phyloP scores from a whole-genome alignment of 2,888 invertebrate species.

The Caenorhabditis panamensis region DNA sequence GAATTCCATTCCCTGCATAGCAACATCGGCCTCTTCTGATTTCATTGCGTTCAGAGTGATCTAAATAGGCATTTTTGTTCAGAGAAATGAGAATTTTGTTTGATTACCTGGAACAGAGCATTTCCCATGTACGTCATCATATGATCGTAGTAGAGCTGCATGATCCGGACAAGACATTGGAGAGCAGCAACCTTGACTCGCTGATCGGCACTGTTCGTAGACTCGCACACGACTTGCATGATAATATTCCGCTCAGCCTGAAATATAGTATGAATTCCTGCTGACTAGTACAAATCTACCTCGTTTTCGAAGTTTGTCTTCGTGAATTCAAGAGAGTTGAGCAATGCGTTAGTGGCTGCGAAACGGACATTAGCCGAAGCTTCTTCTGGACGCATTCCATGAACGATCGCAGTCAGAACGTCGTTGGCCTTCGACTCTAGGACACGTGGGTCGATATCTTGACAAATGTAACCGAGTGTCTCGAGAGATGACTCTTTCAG shows the following conservation, averaged over 20 bases:
- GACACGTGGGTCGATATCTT: slow-evolving; percentile 89
- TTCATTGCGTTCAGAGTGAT: slow-evolving; percentile 99
- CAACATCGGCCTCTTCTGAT: slow-evolving; percentile 93
- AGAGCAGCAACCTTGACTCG: slow-evolving; percentile 94
- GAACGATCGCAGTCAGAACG: slow-evolving; percentile 97
- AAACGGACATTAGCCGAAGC: slow-evolving; percentile 90
- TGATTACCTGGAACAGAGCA: slow-evolving; percentile 91
- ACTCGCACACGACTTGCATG: slow-evolving; percentile 99
- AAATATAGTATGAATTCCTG: slow-evolving; percentile 65
- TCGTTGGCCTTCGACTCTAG: slow-evolving; percentile 93
- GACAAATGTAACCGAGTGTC: slow-evolving; percentile 98
- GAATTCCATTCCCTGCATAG: slow-evolving; percentile 92
- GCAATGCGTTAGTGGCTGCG: slow-evolving; percentile 95
- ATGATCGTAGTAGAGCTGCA: slow-evolving; percentile 97
- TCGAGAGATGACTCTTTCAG: slow-evolving; percentile 97
- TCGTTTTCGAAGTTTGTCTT: slow-evolving; percentile 98
- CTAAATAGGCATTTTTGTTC: slow-evolving; percentile 82
- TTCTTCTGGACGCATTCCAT: slow-evolving; percentile 96
- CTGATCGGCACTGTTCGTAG: slow-evolving; percentile 93
- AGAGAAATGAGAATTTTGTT: too few species aligned
- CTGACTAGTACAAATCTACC: too few species aligned
- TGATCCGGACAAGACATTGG: slow-evolving; percentile 97
- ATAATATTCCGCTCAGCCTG: slow-evolving; percentile 95
- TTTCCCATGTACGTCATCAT: slow-evolving; percentile 99
- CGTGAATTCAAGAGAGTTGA: slow-evolving; percentile 98